Conservation (phyloP, 2,888 invertebrate species). For the Embidobia sp. region DNA sequence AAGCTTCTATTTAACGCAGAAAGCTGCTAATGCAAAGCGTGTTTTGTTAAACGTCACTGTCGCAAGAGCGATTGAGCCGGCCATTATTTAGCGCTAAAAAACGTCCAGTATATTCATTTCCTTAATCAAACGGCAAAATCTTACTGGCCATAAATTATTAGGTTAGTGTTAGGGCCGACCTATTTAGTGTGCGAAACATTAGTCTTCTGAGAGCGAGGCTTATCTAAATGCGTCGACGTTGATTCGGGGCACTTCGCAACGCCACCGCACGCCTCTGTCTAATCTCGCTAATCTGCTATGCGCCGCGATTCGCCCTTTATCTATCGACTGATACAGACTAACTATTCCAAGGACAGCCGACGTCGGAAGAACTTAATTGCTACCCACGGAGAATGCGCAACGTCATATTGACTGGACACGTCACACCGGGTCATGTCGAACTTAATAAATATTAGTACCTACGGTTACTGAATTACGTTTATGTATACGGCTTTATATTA, state of each 20-base stretch:
- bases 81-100: not conserved
- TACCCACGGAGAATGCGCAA: constrained; percentile 20
- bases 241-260: constrained; percentile 59
- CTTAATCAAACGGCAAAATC: constrained; percentile 20
- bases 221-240: constrained; percentile 68
- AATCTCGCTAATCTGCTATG: constrained; percentile 75
- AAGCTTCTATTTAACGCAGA: no score
- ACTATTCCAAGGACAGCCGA: constrained; percentile 69
- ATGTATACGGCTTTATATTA: not conserved
- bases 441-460: constrained; percentile 5
- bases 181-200: constrained; percentile 44
- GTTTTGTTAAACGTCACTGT: no score
- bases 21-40: no score
- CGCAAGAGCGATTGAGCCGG: no score
- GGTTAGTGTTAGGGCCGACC: constrained; percentile 20
- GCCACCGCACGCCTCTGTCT: constrained; percentile 53
- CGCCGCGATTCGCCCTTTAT: constrained; percentile 71
- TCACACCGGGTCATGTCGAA: constrained; percentile 1
- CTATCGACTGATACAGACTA: constrained; percentile 70
- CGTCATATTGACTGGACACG: constrained; percentile 5
- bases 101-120: constrained; percentile 8
- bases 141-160: constrained; percentile 34
- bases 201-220: constrained; percentile 50
- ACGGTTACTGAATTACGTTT: not conserved
- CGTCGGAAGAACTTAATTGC: constrained; percentile 55